Evolutionary conservation across 2,888 invertebrate species (phyloP).

Genomic region (Brachyopa scutellaris): DNA sequence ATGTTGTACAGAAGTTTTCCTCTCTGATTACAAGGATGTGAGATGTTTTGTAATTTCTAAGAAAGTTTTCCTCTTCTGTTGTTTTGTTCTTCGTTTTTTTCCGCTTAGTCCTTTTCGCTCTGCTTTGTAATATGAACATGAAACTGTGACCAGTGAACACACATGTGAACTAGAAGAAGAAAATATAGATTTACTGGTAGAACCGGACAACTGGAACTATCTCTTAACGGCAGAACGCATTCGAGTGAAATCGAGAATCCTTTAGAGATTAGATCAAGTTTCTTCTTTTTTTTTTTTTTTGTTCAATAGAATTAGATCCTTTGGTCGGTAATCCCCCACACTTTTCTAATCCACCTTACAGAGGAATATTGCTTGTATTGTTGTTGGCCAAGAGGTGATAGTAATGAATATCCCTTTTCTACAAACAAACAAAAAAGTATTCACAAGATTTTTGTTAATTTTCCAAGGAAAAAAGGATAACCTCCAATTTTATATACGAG

Average conservation of each 20-base stretch:
- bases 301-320: slow-evolving; percentile 1
- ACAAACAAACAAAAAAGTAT: too few species aligned
- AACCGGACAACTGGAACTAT: slow-evolving; percentile 57
- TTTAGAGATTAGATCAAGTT: slow-evolving; percentile 32
- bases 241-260: slow-evolving; percentile 47
- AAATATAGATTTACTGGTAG: slow-evolving; percentile 41
- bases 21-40: slow-evolving; percentile 64
- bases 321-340: slow-evolving; percentile 17
- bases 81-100: slow-evolving; percentile 2
- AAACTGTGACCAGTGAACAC: too few species aligned
- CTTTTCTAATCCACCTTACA: slow-evolving; percentile 37
- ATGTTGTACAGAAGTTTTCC: slow-evolving; percentile 54
- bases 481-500: background rate
- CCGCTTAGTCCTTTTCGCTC: too few species aligned
- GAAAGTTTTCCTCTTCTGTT: slow-evolving; percentile 15
- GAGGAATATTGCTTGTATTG: background rate
- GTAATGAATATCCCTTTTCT: slow-evolving; percentile 18
- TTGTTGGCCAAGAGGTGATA: slow-evolving; percentile 23
- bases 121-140: too few species aligned
- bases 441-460: slow-evolving; percentile 15
- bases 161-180: slow-evolving; percentile 29
- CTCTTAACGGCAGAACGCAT: slow-evolving; percentile 32
- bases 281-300: background rate
- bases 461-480: background rate
- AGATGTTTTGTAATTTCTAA: slow-evolving; percentile 66